Evolutionary conservation across 2,113 vertebrate species (phyloP), one percentile per base, ranked within the genome.

Genomic region (Hippocampus mohnikei): DNA sequence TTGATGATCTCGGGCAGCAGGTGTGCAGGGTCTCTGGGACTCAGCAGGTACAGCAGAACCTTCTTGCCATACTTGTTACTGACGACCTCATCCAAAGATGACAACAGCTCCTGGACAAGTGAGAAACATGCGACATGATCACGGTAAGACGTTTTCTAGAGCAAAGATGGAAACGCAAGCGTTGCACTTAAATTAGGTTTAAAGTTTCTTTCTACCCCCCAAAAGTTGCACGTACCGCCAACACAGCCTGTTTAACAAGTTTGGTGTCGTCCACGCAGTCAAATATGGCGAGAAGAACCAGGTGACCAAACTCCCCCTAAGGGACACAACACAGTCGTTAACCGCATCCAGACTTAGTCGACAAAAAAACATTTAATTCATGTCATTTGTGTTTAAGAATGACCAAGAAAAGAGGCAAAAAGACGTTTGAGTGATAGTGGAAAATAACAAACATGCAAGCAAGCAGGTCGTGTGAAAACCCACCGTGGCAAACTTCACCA

Each of bases 261-360:
- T 96, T 98, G 2, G 96, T 99, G 83, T 99, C 97, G 70, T 99
- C 97, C 11, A 98, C 94, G 69, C 95, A 97, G 90, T 99, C 97
- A 69, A 99, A 98, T 0, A 94, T 94, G 6, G 96, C 94, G 81
- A 96, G 81, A 58, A 98, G 92, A 37, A 95, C 95, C 83, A 99
- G 88, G 81, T 99, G 94, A 66, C 94, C 95, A 77, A 93, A 99
- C 75, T 99, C 95, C 66, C 96, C 97, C 96, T 98, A 90, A n/a
- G 78, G 44, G 20, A 5, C 10, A 46, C 0, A 20, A 55, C 61
- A 67, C 5, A 13, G 8, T 16, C 29, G 3, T 16, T 18, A 3
- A 59, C 15, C n/a, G 7, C 25, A 25, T 59, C 25, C 29, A 59
- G 25, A 59, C 56, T 29, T 29, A 0, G 16, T 53, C 50, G 21